Evolutionary conservation across 2,888 invertebrate species (phyloP), one percentile per base, ranked within the genome.

Genomic region (Caenorhabditis becei): DNA sequence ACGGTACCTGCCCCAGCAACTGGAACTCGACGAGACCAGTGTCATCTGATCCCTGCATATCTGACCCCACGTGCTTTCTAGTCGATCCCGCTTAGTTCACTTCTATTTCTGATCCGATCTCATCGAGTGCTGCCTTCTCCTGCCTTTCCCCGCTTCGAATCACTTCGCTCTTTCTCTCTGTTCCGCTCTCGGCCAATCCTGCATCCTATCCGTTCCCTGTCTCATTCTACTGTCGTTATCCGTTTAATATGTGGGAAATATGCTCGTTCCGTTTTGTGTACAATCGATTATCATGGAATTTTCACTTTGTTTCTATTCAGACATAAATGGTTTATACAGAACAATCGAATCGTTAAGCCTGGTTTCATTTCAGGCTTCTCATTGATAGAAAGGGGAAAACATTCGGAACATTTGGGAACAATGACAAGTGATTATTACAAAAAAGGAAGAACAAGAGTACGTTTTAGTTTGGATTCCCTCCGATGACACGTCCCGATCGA

Each of bases 211-310:
- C 49, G 53, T 24, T 59, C 53, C 20, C 23, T 56, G 8, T 72
- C 56, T 51, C 37, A 54, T 28, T 59, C 47, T 72, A 44, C 59
- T 61, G 67, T 67, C 56, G 49, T 58, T 70, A 63, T 70, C 77
- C 44, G 62, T 77, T 77, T 77, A 69, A 77, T 69, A 70, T 70
- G 58, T 77, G 49, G 63, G 62, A 63, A 71, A 56, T 58, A 77
- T 77, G 59, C 44, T 61, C 35, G 41, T 65, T 35, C 32, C 35
- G 14, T 77, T 77, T 66, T 77, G 49, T 70, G 77, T 77, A 77
- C 59, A 77, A 69, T 69, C 62, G 26, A 65, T 63, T 77, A 77
- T 70, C 71, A 77, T 77, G 54, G 53, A 69, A 58, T 58, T 70
- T 77, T 71, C 77, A 77, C 49, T 77, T 70, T 69, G 63, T 63